phyloP scores from a whole-genome alignment of 2,888 invertebrate genomes.

The Acrobasis consociella region DNA sequence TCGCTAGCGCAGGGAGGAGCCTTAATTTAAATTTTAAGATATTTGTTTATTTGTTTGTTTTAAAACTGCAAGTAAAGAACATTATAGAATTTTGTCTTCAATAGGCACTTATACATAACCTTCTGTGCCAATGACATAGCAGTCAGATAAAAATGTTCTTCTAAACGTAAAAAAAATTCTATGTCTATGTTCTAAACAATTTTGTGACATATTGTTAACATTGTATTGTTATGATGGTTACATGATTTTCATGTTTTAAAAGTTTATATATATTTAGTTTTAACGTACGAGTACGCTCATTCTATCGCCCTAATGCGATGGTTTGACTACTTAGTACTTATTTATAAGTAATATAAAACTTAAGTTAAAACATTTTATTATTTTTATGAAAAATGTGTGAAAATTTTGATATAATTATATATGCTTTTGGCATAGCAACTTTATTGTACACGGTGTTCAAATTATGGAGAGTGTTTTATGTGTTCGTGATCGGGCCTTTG shows the following conservation, averaged over 20 bases:
- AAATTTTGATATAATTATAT: neutral
- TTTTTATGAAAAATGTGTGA: neutral
- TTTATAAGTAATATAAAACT: neutral
- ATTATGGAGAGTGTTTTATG: conserved; percentile 54
- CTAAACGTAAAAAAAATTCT: too few species aligned
- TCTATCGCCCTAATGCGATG: neutral
- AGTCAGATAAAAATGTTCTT: too few species aligned
- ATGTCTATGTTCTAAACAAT: too few species aligned
- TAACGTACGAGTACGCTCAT: neutral
- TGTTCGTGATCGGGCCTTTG: conserved; percentile 78
- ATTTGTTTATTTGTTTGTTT: too few species aligned
- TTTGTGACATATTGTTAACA: conserved; percentile 2
- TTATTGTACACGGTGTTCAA: conserved; percentile 48
- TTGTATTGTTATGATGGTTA: conserved; percentile 1
- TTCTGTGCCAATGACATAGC: too few species aligned
- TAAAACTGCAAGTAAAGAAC: too few species aligned
- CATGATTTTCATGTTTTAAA: conserved; percentile 12
- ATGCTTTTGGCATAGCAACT: conserved; percentile 37
- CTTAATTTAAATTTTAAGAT: too few species aligned
- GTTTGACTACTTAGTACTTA: neutral
- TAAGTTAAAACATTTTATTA: neutral
- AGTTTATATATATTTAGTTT: conserved; percentile 8
- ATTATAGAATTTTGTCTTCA: too few species aligned
- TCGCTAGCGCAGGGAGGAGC: too few species aligned
- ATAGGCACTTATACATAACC: too few species aligned